Percentiles rank a stretch among this genome's conserved stretches.
Evolutionary conservation across 2,797 vertebrate genomes (phyloP).

Genomic region (Pachyuromys duprasi): DNA sequence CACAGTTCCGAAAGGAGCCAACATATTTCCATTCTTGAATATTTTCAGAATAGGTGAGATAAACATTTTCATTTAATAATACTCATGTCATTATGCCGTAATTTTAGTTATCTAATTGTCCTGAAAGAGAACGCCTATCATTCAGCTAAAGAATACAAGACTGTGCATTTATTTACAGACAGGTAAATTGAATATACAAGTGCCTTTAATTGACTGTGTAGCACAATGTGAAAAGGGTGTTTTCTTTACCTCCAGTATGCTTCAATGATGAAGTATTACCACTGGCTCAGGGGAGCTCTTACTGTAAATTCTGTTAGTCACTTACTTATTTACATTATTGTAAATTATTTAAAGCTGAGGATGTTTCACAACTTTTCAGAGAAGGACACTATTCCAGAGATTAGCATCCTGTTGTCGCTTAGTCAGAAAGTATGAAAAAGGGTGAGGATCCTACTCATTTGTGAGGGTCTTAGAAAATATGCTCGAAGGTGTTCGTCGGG

Average conservation of each 20-base stretch:
- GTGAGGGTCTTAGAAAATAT: background rate
- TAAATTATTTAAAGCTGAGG: background rate
- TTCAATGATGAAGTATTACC: background rate
- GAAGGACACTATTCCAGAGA: background rate
- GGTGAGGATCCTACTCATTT: background rate
- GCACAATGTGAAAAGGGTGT: background rate
- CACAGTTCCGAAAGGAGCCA: background rate
- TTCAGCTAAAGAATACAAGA: background rate
- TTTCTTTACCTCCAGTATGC: background rate
- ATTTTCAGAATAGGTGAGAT: background rate
- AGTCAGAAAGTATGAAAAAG: background rate
- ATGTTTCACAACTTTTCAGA: background rate
- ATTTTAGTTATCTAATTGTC: background rate
- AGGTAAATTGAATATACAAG: background rate
- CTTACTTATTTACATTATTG: background rate
- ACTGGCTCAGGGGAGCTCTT: background rate
- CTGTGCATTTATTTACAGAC: background rate
- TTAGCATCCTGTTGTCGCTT: background rate
- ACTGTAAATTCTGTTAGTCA: background rate
- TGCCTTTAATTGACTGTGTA: background rate
- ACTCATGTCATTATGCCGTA: background rate
- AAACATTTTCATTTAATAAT: background rate
- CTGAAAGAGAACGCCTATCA: background rate
- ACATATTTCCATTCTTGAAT: background rate
- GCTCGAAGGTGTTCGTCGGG: background rate